A percentile compares a stretch with the other conserved stretches of the same genome.
Conservation (phyloP, 2,888 invertebrate genomes). For the Ophion slaviceki region DNA sequence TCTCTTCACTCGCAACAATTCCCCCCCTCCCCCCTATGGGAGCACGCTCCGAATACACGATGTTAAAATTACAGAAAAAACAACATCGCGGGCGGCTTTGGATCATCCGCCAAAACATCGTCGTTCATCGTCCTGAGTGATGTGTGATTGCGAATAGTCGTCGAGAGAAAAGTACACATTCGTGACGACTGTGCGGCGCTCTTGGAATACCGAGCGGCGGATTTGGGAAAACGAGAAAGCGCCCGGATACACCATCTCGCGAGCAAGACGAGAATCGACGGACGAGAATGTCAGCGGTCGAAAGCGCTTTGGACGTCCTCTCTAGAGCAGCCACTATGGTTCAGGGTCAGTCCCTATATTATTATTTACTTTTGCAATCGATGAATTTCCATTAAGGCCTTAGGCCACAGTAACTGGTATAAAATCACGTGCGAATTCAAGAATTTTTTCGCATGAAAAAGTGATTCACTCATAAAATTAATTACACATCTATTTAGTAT, state of each 20-base stretch:
- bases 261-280: constrained; percentile 44
- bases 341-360: constrained; percentile 85
- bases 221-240: constrained; percentile 34
- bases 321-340: constrained; percentile 96
- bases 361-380: neutral
- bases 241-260: neutral
- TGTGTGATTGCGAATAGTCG: neutral
- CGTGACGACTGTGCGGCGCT: neutral
- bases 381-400: neutral
- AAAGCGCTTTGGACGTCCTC: constrained; percentile 93
- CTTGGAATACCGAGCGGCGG: neutral
- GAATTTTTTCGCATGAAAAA: too few species aligned
- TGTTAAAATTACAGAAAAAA: neutral
- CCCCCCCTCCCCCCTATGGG: neutral
- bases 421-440: too few species aligned
- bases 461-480: too few species aligned
- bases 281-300: constrained; percentile 88
- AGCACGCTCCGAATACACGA: too few species aligned
- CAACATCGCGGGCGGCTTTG: neutral
- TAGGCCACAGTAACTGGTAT: too few species aligned
- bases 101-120: neutral
- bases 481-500: too few species aligned
- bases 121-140: neutral
- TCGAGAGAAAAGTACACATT: neutral
- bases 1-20: neutral